Evolutionary conservation across 2,888 invertebrate genomes (phyloP).

Genomic region (Amphipoea lucens): DNA sequence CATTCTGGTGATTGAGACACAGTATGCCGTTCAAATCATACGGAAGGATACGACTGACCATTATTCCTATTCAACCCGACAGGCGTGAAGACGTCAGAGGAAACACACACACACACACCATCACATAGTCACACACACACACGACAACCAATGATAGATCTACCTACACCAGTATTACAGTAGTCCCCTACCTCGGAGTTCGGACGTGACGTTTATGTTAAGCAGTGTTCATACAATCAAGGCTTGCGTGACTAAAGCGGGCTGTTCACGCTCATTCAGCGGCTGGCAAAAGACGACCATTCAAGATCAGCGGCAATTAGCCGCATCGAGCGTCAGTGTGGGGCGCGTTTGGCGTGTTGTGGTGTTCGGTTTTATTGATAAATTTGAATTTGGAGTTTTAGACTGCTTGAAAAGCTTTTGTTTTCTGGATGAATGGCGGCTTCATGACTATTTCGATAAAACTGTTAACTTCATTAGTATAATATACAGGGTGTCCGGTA

Average conservation of each 20-base stretch:
- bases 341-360: conserved; percentile 37
- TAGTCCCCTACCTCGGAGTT: neutral
- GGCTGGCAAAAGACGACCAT: conserved; percentile 66
- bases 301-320: conserved; percentile 67
- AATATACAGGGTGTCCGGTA: too few species aligned
- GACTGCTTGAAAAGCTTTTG: neutral
- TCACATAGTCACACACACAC: neutral
- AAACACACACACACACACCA: neutral
- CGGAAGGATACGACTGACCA: conserved; percentile 30
- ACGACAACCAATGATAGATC: conserved; percentile 17
- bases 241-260: conserved; percentile 54
- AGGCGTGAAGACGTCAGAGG: conserved; percentile 36
- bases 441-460: too few species aligned
- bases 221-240: conserved; percentile 50
- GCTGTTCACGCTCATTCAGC: conserved; percentile 51
- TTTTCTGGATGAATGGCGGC: too few species aligned
- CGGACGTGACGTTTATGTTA: conserved; percentile 54
- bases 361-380: conserved; percentile 36
- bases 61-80: conserved; percentile 40
- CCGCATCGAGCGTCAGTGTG: conserved; percentile 57
- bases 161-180: conserved; percentile 15
- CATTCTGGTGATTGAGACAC: neutral
- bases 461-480: neutral
- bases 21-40: conserved; percentile 23
- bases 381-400: conserved; percentile 26